Base-by-base conservation (phyloP, 1,140 invertebrate species). In the Hylyphantes graminicola region DNA sequence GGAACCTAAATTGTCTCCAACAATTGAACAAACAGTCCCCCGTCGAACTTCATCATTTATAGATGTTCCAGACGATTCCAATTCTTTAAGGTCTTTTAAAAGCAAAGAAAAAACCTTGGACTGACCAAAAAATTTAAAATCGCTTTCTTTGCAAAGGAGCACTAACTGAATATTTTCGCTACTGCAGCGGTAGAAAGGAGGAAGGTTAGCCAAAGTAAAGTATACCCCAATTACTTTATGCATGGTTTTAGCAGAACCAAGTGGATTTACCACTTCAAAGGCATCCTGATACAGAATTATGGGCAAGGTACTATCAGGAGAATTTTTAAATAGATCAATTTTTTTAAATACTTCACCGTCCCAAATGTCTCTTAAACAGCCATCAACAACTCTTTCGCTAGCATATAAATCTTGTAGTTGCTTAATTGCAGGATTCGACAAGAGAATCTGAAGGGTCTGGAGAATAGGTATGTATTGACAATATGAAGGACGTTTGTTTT, bases 181-280 rank as follows among this genome's bases (percentile, higher is more conserved):
- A 51, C 17, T 78, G n/a, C 35, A 63, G 17, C 75, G 63, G n/a
- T 63, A 64, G 50, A 53, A 50, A 50, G 35, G 35, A 35, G 75
- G 61, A 48, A 78, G 12, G 64, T 78, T 64, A 11, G 61, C 72
- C 19, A 78, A 48, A 78, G 61, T 48, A 64, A 64, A 78, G 50
- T 78, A 78, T 11, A 78, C 75, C 11, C 19, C 61, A 19, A 78
- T 50, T 35, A 78, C 10, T 64, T 78, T 78, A n/a, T n/a, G 48
- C 64, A 11, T 65, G 12, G 48, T 64, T 65, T 78, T 78, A n/a
- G 75, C 75, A 64, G 61, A 78, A 48, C 75, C 75, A 48, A 78
- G 61, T 35, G 59, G 75, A 19, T 78, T 78, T 48, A 64, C 75
- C 7, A 64, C 54, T 63, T 78, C 75, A 63, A 63, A 61, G 7